Evolutionary conservation across 2,888 invertebrate species (phyloP).

Genomic region (Gandaritis pyraliata): DNA sequence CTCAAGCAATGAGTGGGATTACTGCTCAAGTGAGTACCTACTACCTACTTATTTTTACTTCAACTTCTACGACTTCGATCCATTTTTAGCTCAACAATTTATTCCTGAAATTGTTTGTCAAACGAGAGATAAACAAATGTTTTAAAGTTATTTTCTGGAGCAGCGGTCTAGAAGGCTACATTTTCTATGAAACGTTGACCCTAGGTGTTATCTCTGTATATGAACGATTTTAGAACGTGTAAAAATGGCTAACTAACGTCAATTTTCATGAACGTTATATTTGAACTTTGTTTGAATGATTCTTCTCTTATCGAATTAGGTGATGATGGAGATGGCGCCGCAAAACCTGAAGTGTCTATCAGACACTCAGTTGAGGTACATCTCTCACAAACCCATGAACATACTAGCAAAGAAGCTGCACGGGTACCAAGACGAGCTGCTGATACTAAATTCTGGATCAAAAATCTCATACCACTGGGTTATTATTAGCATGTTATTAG

Average conservation of each 20-base stretch:
- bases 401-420: constrained; percentile 65
- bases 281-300: no score
- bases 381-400: constrained; percentile 61
- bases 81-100: no score
- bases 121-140: no score
- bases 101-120: no score
- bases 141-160: no score
- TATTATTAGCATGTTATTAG: not conserved
- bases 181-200: no score
- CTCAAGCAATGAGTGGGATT: constrained; percentile 70
- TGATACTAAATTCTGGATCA: constrained; percentile 21
- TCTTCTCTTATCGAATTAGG: constrained; percentile 48
- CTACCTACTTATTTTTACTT: not conserved
- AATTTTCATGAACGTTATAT: no score
- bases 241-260: no score
- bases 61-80: no score
- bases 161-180: no score
- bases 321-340: constrained; percentile 65
- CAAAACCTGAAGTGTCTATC: constrained; percentile 59
- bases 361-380: constrained; percentile 59
- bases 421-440: constrained; percentile 47
- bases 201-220: no score
- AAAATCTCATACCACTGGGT: constrained; percentile 12
- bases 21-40: constrained; percentile 58
- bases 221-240: no score